Conservation (phyloP, 2,797 vertebrate genomes). For the Hozukius guyotensis region DNA sequence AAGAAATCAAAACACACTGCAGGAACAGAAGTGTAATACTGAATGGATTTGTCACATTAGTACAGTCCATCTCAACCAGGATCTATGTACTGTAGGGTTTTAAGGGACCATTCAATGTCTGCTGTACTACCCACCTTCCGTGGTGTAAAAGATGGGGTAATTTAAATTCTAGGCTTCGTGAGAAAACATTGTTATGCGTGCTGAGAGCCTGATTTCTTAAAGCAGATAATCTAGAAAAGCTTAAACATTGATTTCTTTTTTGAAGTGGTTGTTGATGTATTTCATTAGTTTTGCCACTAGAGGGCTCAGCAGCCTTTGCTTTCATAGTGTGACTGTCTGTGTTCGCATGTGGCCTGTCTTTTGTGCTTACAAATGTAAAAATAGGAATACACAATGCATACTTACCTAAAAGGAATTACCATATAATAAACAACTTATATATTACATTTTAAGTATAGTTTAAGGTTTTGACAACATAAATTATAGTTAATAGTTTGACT, state of each 20-base stretch:
- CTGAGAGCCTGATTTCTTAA: not conserved
- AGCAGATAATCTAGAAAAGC: not conserved
- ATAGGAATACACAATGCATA: not conserved
- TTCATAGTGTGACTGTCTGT: not conserved
- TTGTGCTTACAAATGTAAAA: constrained; percentile 9
- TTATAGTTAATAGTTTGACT: not conserved
- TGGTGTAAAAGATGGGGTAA: not conserved
- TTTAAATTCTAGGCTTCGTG: not conserved
- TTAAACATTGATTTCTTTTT: not conserved
- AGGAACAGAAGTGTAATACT: not conserved
- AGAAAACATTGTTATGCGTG: not conserved
- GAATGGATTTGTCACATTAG: not conserved
- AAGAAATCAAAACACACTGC: not conserved
- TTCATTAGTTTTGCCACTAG: constrained; percentile 72
- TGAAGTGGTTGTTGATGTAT: not conserved
- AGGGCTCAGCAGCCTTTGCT: constrained; percentile 70
- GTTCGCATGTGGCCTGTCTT: not conserved
- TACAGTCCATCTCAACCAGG: not conserved
- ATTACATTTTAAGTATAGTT: not conserved
- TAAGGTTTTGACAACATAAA: not conserved
- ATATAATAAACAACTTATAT: not conserved
- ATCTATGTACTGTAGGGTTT: not conserved
- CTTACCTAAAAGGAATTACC: not conserved
- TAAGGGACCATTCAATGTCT: not conserved
- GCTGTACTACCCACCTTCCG: not conserved